These are phyloP conservation scores for Leuctra nigra DNA, from an alignment of 2,888 invertebrate genomes.

Conservation along the genomic window DNA sequence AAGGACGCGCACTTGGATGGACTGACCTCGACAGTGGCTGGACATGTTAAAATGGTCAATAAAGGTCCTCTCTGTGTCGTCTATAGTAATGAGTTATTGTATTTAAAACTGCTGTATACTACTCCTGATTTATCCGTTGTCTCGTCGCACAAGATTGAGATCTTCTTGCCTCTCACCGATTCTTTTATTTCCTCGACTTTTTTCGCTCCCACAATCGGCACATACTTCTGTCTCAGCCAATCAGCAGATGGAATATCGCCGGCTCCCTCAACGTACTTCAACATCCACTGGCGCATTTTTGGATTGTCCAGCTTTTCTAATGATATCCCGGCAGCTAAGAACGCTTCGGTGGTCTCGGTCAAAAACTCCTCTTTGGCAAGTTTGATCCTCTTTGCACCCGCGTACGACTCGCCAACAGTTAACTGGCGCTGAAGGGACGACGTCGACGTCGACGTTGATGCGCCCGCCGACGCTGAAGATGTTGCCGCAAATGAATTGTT, in stretches of 20 bases:
- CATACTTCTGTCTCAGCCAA: slow-evolving; percentile 13
- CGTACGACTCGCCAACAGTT: slow-evolving; percentile 3
- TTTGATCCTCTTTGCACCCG: slow-evolving; percentile 10
- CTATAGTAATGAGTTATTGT: too few relatives aligned
- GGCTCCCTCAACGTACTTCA: slow-evolving; percentile 2
- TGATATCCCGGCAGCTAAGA: slow-evolving; percentile 6
- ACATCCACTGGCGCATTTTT: neutral
- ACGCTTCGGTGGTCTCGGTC: slow-evolving; percentile 10
- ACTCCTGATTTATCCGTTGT: slow-evolving; percentile 21
- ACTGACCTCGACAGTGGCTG: too few relatives aligned
- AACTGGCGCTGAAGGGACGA: slow-evolving; percentile 3
- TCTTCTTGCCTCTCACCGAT: neutral
- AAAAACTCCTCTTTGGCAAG: slow-evolving; percentile 15
- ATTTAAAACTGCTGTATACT: too few relatives aligned
- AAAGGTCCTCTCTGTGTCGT: too few relatives aligned
- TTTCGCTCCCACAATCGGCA: slow-evolving; percentile 9
- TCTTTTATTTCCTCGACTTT: slow-evolving; percentile 5
- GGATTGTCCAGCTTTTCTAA: neutral
- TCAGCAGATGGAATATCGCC: slow-evolving; percentile 19
- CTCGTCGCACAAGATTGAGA: slow-evolving; percentile 19
- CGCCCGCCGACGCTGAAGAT: too few relatives aligned
- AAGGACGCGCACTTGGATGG: too few relatives aligned
- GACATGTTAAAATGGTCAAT: too few relatives aligned
- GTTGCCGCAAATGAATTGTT: neutral
- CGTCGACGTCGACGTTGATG: too few relatives aligned